A percentile compares a stretch with the other conserved stretches of the same genome.
Conservation (phyloP, 2,888 invertebrate species). For the Synergus umbraculus region DNA sequence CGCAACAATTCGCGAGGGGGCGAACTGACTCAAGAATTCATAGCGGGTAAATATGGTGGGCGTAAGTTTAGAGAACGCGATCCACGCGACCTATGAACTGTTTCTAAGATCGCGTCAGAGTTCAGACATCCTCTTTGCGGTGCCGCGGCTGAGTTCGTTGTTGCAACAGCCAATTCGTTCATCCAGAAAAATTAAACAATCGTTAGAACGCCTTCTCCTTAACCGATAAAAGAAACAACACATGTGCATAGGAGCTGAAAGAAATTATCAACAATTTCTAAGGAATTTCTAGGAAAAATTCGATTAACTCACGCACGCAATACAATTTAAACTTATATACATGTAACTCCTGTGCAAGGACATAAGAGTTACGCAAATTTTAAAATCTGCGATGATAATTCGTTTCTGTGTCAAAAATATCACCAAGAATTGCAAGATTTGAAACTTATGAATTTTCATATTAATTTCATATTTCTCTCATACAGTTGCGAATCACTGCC, state of each 20-base stretch:
- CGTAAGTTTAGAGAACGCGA: constrained; percentile 66
- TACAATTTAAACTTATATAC: no score
- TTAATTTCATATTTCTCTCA: no score
- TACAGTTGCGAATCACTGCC: constrained; percentile 69
- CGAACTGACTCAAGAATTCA: constrained; percentile 70
- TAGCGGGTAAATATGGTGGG: constrained; percentile 71
- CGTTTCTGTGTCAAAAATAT: no score
- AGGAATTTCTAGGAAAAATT: no score
- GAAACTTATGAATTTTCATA: neutral
- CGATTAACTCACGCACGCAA: no score
- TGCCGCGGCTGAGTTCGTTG: neutral
- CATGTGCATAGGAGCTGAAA: no score
- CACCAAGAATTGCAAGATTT: no score
- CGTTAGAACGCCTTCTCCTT: neutral
- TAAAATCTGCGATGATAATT: no score
- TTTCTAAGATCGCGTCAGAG: constrained; percentile 56
- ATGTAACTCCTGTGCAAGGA: no score
- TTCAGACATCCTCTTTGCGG: constrained; percentile 36
- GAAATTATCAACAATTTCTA: no score
- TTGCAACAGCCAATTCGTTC: neutral
- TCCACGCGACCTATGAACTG: constrained; percentile 61
- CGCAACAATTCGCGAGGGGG: constrained; percentile 70
- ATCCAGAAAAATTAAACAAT: constrained; percentile 6
- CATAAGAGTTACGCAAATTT: no score
- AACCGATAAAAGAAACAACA: neutral